A percentile compares a stretch with the other conserved stretches of the same genome.
These are phyloP conservation scores for Forbesichthys papilliferus DNA, from an alignment of 2,113 vertebrate species.

Conservation along the genomic window DNA sequence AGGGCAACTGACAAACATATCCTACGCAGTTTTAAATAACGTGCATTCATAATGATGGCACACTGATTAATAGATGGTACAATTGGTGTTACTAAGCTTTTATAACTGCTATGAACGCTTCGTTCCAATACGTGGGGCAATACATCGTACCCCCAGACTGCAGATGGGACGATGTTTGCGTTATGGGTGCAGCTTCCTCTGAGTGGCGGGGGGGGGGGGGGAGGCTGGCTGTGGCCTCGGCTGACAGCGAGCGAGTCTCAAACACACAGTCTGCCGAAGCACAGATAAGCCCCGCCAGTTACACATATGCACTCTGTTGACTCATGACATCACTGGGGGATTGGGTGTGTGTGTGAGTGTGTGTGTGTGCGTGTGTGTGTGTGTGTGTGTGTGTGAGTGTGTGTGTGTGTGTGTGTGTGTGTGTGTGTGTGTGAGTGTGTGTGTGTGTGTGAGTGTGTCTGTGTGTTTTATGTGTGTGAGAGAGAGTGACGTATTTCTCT, in stretches of 20 bases:
- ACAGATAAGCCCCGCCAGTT: slow-evolving; percentile 63
- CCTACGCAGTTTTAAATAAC: no score
- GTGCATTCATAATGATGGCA: no score
- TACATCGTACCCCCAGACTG: neutral
- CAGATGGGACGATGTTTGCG: slow-evolving; percentile 64
- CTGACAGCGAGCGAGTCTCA: slow-evolving; percentile 54
- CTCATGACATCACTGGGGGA: slow-evolving; percentile 54
- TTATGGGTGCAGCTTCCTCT: slow-evolving; percentile 66
- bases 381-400: no score
- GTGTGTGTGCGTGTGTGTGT: neutral
- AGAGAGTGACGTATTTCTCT: no score
- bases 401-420: no score
- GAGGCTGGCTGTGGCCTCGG: slow-evolving; percentile 50
- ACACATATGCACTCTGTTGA: slow-evolving; percentile 28
- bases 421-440: no score
- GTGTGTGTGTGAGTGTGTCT: no score
- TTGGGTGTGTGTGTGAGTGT: slow-evolving; percentile 36
- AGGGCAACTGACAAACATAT: no score
- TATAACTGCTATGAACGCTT: no score
- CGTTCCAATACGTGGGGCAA: neutral
- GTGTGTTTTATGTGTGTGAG: no score
- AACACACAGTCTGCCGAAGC: slow-evolving; percentile 54
- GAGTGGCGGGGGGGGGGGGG: slow-evolving; percentile 1
- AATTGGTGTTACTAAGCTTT: no score
- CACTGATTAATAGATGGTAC: no score